Evolutionary conservation across 2,113 vertebrate genomes (phyloP).

Genomic region (Bucco capensis): DNA sequence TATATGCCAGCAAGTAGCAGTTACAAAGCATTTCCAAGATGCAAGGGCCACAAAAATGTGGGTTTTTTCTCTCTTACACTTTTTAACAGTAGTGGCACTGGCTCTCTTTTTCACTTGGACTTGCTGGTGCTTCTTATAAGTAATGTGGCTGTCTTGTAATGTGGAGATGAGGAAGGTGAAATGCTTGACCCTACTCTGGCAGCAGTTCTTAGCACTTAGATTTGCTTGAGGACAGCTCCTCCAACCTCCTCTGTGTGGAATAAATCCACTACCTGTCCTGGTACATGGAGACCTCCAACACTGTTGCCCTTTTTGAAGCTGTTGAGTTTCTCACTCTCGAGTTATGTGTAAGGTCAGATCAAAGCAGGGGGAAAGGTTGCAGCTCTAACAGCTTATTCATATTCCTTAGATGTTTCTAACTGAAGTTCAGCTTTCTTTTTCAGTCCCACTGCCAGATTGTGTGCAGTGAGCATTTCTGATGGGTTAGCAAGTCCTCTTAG

Average conservation of each 20-base stretch:
- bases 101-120: not conserved
- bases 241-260: not conserved
- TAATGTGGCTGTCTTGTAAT: not conserved
- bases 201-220: not conserved
- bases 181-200: not conserved
- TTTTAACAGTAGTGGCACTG: not conserved
- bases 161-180: not conserved
- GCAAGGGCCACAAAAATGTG: not conserved
- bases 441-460: not conserved
- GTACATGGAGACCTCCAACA: not conserved
- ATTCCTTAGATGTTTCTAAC: constrained; percentile 32
- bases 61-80: not conserved
- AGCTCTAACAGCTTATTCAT: not conserved
- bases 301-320: not conserved
- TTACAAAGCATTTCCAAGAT: not conserved
- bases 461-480: not conserved
- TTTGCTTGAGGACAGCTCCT: not conserved
- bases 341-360: not conserved
- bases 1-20: not conserved
- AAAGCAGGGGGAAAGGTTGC: constrained; percentile 36
- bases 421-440: constrained; percentile 29
- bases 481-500: not conserved
- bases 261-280: not conserved
- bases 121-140: rapidly evolving
- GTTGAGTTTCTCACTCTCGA: not conserved